Evolutionary conservation across 2,888 invertebrate species (phyloP), one percentile per base, ranked within the genome.

Genomic region (Drosophila affinis): DNA sequence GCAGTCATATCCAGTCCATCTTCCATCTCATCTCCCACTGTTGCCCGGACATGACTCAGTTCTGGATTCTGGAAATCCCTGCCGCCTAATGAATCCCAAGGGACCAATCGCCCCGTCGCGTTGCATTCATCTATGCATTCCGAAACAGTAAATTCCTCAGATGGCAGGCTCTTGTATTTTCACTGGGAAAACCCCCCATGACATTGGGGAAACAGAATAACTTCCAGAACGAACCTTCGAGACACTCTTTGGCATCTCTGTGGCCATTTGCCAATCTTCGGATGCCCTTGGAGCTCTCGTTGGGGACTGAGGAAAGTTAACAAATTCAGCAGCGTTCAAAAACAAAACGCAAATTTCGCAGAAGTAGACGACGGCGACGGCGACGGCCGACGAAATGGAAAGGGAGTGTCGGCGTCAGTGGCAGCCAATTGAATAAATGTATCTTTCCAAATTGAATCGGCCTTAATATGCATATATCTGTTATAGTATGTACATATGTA

Each of bases 1-100:
- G 9, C 27, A 24, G 24, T 27, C 27, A 7, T 9, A 7, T 27
- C 62, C 62, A 48, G 47, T 18, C 62, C 62, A 62, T 34, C 61
- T 29, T 47, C 39, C 12, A 12, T 34, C 27, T 47, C 27, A 29
- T 24, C 34, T 47, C 56, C 48, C 61, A 24, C 67, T 57, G 46
- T 64, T 62, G 46, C 34, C 48, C 51, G 12, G 52, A 21, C 52
- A 54, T 77, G 57, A 73, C 64, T 77, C 74, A 65, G 55, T 24
- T 32, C 59, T 21, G 45, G 12, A n/a, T 46, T 32, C 61, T 59
- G 61, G 61, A 59, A 34, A 47, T 58, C 24, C 59, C 58, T 14
- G 60, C 44, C 10, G 18, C 39, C 39, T n/a, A 12, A 21, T 21
- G 17, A 17, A 9, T 24, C 39, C 32, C 52, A 52, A 34, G 4